Evolutionary conservation across 2,797 vertebrate genomes (phyloP).

Genomic region (Gila robusta): DNA sequence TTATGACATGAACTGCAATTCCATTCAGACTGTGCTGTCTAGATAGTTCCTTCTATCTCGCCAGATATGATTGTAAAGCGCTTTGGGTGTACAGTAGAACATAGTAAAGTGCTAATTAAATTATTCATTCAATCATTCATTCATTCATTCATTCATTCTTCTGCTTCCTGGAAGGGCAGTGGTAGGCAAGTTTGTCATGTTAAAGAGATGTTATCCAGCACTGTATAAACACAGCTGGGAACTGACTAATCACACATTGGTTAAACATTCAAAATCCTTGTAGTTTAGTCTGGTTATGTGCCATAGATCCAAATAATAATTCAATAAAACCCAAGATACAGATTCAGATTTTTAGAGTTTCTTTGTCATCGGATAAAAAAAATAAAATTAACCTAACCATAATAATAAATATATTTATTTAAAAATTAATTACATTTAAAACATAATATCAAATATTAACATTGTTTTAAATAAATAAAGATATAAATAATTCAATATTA

Average conservation of each 20-base stretch:
- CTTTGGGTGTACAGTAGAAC: no score
- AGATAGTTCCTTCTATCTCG: not conserved
- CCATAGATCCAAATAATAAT: not conserved
- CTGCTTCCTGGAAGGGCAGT: conserved; percentile 2
- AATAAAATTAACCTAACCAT: no score
- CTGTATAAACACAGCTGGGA: not conserved
- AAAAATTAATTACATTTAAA: not conserved
- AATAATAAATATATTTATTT: not conserved
- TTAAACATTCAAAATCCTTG: not conserved
- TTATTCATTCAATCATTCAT: no score
- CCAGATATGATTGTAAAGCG: not conserved
- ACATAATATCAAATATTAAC: not conserved
- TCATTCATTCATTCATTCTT: not conserved
- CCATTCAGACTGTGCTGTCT: not conserved
- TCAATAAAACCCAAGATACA: not conserved
- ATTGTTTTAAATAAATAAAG: not conserved
- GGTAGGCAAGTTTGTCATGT: not conserved
- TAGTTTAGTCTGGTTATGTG: not conserved
- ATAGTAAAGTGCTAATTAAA: no score
- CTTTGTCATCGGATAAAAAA: not conserved
- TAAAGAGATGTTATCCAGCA: not conserved
- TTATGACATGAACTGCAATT: not conserved
- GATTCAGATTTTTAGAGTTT: not conserved
- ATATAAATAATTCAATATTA: not conserved
- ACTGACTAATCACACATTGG: conserved; percentile 1